Evolutionary conservation across 1,140 invertebrate genomes (phyloP), one percentile per base, ranked within the genome.

Genomic region (Theocolax elegans): DNA sequence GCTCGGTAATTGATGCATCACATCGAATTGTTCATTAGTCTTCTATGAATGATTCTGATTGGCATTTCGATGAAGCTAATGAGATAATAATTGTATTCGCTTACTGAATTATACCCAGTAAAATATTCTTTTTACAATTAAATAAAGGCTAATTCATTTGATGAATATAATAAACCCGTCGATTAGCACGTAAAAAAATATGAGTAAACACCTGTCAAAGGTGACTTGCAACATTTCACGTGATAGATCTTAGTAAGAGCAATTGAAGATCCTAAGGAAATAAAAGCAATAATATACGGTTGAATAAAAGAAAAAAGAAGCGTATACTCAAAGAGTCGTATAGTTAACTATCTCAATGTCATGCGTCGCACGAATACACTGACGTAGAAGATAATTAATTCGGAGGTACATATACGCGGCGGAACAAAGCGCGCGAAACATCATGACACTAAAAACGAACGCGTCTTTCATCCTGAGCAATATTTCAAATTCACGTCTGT

Each of bases 401-500:
- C 9, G 21, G 31, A 58, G 13, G 3, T 10, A 2, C 29, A 19
- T 58, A n/a, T n/a, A n/a, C n/a, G n/a, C n/a, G n/a, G n/a, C n/a
- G n/a, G n/a, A n/a, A 58, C 31, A 42, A 58, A 58, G 40, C 21
- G 21, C 19, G 19, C 35, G 19, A 58, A 58, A 35, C 53, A 35
- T 19, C 54, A 42, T 42, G 54, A 12, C 54, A 58, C 54, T 58
- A 58, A 49, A 48, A 48, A 49, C 46, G 25, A 38, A 60, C 58
- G 27, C 9, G 27, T 27, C 29, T 63, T 49, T 54, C 40, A 51
- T 29, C 51, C 51, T 15, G 8, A 49, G 23, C 21, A 25, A 66
- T 66, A 66, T 66, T 66, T 66, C 31, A 66, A 56, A 66, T 56
- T 56, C 40, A 23, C 53, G 38, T 56, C 21, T 40, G 2, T 27